These are phyloP conservation scores for Drosophila simulans DNA, from an alignment of 1,140 invertebrate genomes.

Conservation along the genomic window DNA sequence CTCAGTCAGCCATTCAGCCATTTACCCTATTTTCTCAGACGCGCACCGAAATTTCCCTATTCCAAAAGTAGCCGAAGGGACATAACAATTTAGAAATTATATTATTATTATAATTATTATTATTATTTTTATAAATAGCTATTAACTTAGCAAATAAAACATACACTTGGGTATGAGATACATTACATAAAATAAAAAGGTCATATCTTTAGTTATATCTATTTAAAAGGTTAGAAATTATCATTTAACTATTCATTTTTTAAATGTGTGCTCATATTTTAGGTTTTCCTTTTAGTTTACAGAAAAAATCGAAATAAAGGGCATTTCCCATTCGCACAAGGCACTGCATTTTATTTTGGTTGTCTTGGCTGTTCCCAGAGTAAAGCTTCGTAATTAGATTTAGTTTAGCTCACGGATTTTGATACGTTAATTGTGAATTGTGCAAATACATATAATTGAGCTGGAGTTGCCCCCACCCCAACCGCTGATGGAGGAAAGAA, in stretches of 20 bases:
- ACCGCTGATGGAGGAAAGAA: slow-evolving; percentile 11
- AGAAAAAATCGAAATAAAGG: background rate
- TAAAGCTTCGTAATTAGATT: slow-evolving; percentile 67
- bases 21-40: background rate
- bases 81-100: too few relatives aligned
- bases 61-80: too few relatives aligned
- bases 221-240: too few relatives aligned
- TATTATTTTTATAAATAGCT: too few relatives aligned
- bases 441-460: slow-evolving; percentile 77
- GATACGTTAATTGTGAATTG: slow-evolving; percentile 80
- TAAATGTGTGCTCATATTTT: too few relatives aligned
- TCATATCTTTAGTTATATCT: too few relatives aligned
- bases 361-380: slow-evolving; percentile 9
- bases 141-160: too few relatives aligned
- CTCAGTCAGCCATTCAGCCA: background rate
- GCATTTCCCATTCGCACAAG: background rate
- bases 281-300: too few relatives aligned
- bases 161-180: too few relatives aligned
- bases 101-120: too few relatives aligned
- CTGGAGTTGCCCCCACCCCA: slow-evolving; percentile 17
- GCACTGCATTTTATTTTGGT: background rate
- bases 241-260: too few relatives aligned
- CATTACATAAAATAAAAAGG: too few relatives aligned
- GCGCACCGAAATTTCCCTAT: background rate
- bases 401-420: slow-evolving; percentile 78